Conservation (phyloP, 2,888 invertebrate species). For the Patella depressa region DNA sequence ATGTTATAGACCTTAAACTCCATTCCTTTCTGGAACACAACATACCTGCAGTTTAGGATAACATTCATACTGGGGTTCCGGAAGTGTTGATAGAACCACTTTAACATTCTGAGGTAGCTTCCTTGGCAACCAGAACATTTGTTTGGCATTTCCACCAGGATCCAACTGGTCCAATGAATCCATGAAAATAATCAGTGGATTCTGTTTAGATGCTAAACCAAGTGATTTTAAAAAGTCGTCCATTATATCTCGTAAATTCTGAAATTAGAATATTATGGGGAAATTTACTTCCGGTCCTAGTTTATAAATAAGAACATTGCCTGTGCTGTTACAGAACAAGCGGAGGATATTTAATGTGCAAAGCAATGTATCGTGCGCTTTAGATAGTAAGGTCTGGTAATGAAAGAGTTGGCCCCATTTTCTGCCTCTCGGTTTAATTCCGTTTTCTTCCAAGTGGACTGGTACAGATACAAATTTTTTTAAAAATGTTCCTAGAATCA, state of each 20-base stretch:
- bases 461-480: too few relatives aligned
- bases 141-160: constrained; percentile 37
- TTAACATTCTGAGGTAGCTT: constrained; percentile 35
- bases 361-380: too few relatives aligned
- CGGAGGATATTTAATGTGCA: too few relatives aligned
- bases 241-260: constrained; percentile 32
- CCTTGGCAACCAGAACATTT: constrained; percentile 44
- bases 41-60: constrained; percentile 35
- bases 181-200: constrained; percentile 38
- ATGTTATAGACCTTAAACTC: background rate
- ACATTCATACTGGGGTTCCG: constrained; percentile 36
- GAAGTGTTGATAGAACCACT: constrained; percentile 45
- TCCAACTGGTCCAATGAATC: constrained; percentile 50
- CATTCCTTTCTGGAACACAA: too few relatives aligned
- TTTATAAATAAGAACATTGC: too few relatives aligned
- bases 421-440: too few relatives aligned
- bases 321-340: too few relatives aligned
- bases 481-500: too few relatives aligned
- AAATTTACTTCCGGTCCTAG: too few relatives aligned
- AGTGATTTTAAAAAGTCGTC: constrained; percentile 24
- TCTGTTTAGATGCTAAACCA: constrained; percentile 9
- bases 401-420: too few relatives aligned
- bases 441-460: too few relatives aligned
- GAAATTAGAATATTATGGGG: background rate
- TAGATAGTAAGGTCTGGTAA: too few relatives aligned